These are phyloP conservation scores for Apis dorsata DNA, from an alignment of 1,140 invertebrate species.

Conservation along the genomic window DNA sequence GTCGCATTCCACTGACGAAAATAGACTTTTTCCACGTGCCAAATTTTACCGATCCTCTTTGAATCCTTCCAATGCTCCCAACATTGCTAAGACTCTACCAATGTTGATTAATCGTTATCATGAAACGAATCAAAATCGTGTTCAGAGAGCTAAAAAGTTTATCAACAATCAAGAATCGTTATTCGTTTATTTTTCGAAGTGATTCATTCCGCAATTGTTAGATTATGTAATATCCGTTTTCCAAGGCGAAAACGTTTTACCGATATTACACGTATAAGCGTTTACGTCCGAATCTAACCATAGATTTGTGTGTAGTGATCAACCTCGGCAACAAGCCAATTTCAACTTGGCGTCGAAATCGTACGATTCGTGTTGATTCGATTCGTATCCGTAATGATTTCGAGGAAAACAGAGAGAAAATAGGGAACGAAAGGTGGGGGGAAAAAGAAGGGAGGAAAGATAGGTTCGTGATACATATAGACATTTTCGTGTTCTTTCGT, in stretches of 20 bases:
- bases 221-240: neutral
- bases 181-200: neutral
- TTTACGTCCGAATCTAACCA: conserved; percentile 9
- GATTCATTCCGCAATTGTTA: too few species aligned
- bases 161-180: neutral
- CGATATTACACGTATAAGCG: neutral
- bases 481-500: too few species aligned
- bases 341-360: neutral
- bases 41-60: conserved; percentile 47
- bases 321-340: conserved; percentile 23
- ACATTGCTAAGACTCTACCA: neutral
- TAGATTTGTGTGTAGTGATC: neutral
- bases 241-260: neutral
- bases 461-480: too few species aligned
- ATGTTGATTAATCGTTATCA: neutral
- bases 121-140: neutral
- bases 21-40: conserved; percentile 63
- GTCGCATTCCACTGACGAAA: conserved; percentile 56
- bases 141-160: neutral
- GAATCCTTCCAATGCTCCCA: conserved; percentile 3
- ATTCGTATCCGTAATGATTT: neutral
- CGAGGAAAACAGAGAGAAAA: neutral
- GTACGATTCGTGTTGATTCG: neutral
- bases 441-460: neutral
- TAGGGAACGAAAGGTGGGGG: neutral